Conservation (phyloP, 2,888 invertebrate species). For the Euclidia mi region DNA sequence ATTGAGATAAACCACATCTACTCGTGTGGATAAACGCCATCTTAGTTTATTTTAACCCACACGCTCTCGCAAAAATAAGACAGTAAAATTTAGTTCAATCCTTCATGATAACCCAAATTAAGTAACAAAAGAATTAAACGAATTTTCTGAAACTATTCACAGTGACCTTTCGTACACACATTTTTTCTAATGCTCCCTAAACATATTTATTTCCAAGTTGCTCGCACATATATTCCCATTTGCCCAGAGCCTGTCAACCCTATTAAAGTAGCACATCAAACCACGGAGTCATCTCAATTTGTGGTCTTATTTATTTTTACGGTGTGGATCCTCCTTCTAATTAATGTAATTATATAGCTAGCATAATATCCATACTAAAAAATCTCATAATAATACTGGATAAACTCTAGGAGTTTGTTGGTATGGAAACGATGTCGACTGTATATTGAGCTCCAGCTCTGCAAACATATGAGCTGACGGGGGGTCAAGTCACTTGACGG, state of each 20-base stretch:
- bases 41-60: too few species aligned
- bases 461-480: too few species aligned
- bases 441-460: too few species aligned
- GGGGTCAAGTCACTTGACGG: too few species aligned
- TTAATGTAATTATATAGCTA: conserved; percentile 24
- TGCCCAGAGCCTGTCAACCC: conserved; percentile 40
- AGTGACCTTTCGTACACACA: neutral
- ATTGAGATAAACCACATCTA: too few species aligned
- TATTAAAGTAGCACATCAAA: conserved; percentile 45
- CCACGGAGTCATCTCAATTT: conserved; percentile 55
- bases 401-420: neutral
- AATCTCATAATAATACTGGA: conserved; percentile 3
- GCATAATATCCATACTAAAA: conserved; percentile 8
- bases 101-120: too few species aligned
- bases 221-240: conserved; percentile 37
- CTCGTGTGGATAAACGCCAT: too few species aligned
- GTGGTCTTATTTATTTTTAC: conserved; percentile 57
- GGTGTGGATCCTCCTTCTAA: conserved; percentile 37
- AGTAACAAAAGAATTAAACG: too few species aligned
- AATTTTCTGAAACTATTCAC: neutral
- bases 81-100: too few species aligned
- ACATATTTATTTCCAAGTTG: conserved; percentile 23
- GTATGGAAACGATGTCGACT: too few species aligned
- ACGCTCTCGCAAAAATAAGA: too few species aligned
- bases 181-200: conserved; percentile 21